Base-by-base conservation (phyloP, 2,797 vertebrate species). In the Cossypha polioptera region DNA sequence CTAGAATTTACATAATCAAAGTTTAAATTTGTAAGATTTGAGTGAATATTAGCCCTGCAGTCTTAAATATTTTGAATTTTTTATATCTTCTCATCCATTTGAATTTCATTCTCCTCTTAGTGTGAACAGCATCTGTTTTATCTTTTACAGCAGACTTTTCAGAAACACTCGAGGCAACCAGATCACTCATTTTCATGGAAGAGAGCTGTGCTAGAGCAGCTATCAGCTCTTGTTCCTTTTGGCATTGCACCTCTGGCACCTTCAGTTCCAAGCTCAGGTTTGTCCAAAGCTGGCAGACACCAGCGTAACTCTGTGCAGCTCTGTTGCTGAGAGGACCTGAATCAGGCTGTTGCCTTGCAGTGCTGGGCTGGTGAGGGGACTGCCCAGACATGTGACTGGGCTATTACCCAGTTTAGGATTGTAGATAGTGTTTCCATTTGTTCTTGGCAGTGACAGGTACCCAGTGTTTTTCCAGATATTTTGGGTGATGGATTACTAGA, bases 1-100 rank as follows among this genome's bases (percentile, higher is more conserved):
- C 61, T 85, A 75, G 84, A 77, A 79, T 95, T 95, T 90, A 84
- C 67, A n/a, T 94, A 92, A 74, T 40, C 22, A 55, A 77, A 53
- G 45, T 61, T 87, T 86, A 86, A 76, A 67, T 80, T 91, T 82
- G 74, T 85, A 80, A 63, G 67, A 93, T 81, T 86, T 76, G 29
- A 65, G 72, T 72, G 33, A 86, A 43, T 71, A 58, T 92, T 90
- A 95, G n/a, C 72, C 78, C 42, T 67, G 20, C 21, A 47, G 48
- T 79, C 63, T 85, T 89, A 87, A 82, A 77, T 84, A 54, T 85
- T 91, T 89, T 61, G 18, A 54, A 28, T 50, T 80, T 87, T 75
- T 88, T 93, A 13, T 45, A 68, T 59, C 26, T 83, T 76, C 68
- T 82, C 7, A 9, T 80, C 50, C 28, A 36, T 87, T 85, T 91